Evolutionary conservation across 2,113 vertebrate species (phyloP), one percentile per base, ranked within the genome.

Genomic region (Osmerus mordax): DNA sequence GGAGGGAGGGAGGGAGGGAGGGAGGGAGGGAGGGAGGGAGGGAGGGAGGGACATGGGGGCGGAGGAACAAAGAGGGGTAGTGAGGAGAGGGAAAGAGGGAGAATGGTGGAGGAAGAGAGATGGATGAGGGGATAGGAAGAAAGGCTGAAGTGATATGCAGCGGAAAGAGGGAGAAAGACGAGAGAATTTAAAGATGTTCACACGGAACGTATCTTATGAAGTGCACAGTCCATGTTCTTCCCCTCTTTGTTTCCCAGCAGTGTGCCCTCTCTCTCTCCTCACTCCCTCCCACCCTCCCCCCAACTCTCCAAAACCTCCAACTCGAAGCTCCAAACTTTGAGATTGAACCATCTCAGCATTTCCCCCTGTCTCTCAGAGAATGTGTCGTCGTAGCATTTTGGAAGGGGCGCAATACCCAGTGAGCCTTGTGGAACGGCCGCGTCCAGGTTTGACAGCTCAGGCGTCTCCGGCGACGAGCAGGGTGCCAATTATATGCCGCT

Each of bases 341-440:
- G 80, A 87, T 84, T 88, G 84, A 81, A 85, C 81, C 74, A 79
- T 87, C 81, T 87, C 84, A 82, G 87, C 86, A 87, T 76, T 87
- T 87, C 78, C 79, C 83, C 74, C 82, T 76, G 72, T 78, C 75
- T 83, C 74, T 85, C 79, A 84, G 80, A 83, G 80, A 73, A 84
- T 75, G 53, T 47, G 84, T 87, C 86, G 87, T 85, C 79, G 79
- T 84, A 79, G 85, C 75, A 71, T 77, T 76, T 75, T 75, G 73
- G 73, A 36, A 79, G 75, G 76, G 78, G 74, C 80, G 73, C 54
- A n/a, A 71, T 55, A 41, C 72, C 74, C 72, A 14, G 79, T 68
- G 76, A 83, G 82, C 74, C 58, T 69, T 78, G 78, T 82, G 80
- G 19, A 0, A 69, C 11, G 32, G 78, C 16, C 15, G 28, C 15